Conservation (phyloP, 2,888 invertebrate genomes). For the Drosophila picticornis region DNA sequence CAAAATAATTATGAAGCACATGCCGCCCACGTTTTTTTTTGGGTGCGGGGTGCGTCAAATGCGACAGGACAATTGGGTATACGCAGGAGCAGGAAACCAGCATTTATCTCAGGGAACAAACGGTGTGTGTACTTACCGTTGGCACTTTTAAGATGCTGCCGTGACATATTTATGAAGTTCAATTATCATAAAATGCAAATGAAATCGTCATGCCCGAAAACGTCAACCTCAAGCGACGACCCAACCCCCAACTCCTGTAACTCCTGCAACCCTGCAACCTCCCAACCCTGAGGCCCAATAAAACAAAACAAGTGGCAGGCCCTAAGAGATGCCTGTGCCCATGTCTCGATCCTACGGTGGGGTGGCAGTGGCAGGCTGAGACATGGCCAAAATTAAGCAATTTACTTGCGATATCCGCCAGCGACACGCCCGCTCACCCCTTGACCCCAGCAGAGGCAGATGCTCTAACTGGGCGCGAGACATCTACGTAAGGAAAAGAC, state of each 20-base stretch:
- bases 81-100: conserved; percentile 10
- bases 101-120: conserved; percentile 66
- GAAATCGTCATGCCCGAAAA: conserved; percentile 81
- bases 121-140: conserved; percentile 73
- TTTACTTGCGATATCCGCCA: conserved; percentile 80
- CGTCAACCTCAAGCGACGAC: conserved; percentile 67
- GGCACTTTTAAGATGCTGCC: conserved; percentile 79
- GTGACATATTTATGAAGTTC: conserved; percentile 82
- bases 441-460: conserved; percentile 50
- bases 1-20: conserved; percentile 81
- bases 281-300: conserved; percentile 64
- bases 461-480: conserved; percentile 59
- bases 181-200: conserved; percentile 82
- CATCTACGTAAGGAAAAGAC: conserved; percentile 32
- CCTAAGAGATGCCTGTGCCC: conserved; percentile 37
- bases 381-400: conserved; percentile 78
- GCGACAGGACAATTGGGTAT: conserved; percentile 1
- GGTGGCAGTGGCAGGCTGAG: conserved; percentile 34
- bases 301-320: conserved; percentile 69
- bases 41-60: conserved; percentile 5
- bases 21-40: conserved; percentile 41
- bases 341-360: not conserved
- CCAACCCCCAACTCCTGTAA: conserved; percentile 1
- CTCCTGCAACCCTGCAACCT: not conserved
- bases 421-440: conserved; percentile 50